Conservation (phyloP, 2,113 vertebrate species). For the Nibea coibor region DNA sequence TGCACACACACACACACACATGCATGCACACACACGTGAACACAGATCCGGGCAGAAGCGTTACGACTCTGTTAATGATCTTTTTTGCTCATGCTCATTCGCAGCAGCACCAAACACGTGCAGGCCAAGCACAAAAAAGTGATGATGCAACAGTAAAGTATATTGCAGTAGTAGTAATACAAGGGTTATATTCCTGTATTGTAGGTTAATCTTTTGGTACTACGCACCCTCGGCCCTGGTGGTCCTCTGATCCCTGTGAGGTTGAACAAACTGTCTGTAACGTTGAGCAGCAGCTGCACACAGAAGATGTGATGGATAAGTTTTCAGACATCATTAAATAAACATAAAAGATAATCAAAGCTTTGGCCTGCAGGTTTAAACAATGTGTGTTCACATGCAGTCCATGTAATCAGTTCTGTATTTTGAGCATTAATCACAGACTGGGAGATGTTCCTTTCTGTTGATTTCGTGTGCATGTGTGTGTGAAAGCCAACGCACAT, state of each 20-base stretch:
- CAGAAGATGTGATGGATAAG: conserved; percentile 5
- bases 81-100: conserved; percentile 2
- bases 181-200: not conserved
- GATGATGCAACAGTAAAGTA: not conserved
- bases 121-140: conserved; percentile 7
- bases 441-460: too few species aligned
- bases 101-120: conserved; percentile 6
- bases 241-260: conserved; percentile 85
- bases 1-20: not conserved
- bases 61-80: not conserved
- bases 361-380: too few species aligned
- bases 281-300: conserved; percentile 85
- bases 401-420: not conserved
- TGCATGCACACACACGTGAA: not conserved
- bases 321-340: not conserved
- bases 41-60: conserved; percentile 36
- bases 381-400: not conserved
- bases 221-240: conserved; percentile 85
- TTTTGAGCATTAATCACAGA: too few species aligned
- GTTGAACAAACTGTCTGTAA: conserved; percentile 84
- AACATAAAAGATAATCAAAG: too few species aligned
- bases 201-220: not conserved
- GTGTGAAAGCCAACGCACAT: conserved; percentile 79
- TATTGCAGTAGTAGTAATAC: not conserved
- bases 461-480: not conserved